Evolutionary conservation across 2,113 vertebrate genomes (phyloP), one percentile per base, ranked within the genome.

Genomic region (Peromyscus polionotus): DNA sequence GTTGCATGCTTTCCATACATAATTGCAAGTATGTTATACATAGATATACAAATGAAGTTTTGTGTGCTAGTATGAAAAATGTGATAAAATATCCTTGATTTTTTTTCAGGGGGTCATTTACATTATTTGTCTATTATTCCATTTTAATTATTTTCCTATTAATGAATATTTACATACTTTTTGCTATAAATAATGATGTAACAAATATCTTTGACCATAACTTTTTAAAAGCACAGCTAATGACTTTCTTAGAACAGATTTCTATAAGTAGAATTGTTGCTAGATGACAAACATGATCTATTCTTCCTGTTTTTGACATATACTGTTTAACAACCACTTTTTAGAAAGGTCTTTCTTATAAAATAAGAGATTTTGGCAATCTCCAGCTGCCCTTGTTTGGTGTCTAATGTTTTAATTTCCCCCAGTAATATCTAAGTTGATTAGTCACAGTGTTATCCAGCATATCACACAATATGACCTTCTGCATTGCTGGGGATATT

Each of bases 271-370:
- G 33, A 83, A 93, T 84, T 73, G 89, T 90, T 68, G 7, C 12
- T 84, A 28, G 7, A 24, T 67, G 1, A 83, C 85, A 72, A 87
- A 61, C 28, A n/a, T 67, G 87, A 61, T 63, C n/a, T 51, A 88
- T 90, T 96, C 92, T 57, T 91, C 93, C 92, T 45, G 39, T 19
- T 94, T 96, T 93, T 93, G 77, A 72, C 31, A 42, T 76, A 59
- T 8, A 94, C 17, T 86, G 31, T 54, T 76, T 80, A 80, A 68
- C 73, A 85, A 70, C 75, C 80, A 81, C 54, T 90, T 90, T 92
- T 31, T 80, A 83, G 31, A 94, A 95, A 80, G 7, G 0, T 61
- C 81, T 90, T 84, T 88, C 3, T 88, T 95, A 33, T 75, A 28
- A 17, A 92, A 28, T 65, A 85, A 67, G 4, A 88, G 31, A 70